phyloP scores from a whole-genome alignment of 2,888 invertebrate species.

The Drosophila neonasuta region DNA sequence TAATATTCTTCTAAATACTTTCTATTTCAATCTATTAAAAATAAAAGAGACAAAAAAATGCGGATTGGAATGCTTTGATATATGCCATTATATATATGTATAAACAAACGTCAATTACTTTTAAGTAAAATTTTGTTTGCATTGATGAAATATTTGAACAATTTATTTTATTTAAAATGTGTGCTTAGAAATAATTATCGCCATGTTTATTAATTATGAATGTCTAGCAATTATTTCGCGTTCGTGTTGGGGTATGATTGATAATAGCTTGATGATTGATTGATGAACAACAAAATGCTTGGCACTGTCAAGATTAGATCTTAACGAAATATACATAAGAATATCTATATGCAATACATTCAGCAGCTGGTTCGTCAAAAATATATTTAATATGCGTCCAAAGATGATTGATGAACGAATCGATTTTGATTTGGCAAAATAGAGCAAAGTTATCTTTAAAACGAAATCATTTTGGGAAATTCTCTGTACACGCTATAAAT shows the following conservation, averaged over 20 bases:
- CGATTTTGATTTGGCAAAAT: slow-evolving; percentile 14
- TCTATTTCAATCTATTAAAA: too few species aligned
- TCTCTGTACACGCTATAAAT: background rate
- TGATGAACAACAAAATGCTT: slow-evolving; percentile 33
- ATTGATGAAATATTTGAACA: background rate
- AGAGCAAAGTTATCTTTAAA: background rate
- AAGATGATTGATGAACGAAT: slow-evolving; percentile 16
- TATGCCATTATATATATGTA: too few species aligned
- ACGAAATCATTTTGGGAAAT: background rate
- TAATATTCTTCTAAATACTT: too few species aligned
- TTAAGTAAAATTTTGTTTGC: too few species aligned
- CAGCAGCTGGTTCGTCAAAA: slow-evolving; percentile 12
- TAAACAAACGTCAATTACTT: too few species aligned
- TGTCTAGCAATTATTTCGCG: background rate
- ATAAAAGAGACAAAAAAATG: too few species aligned
- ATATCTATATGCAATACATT: background rate
- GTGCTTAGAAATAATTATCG: background rate
- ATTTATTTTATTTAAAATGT: background rate
- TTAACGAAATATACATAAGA: background rate
- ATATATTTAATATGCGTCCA: slow-evolving; percentile 6
- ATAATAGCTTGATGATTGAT: slow-evolving; percentile 46
- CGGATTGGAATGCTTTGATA: too few species aligned
- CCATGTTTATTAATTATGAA: slow-evolving; percentile 3
- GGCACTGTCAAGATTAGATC: slow-evolving; percentile 1
- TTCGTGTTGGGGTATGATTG: slow-evolving; percentile 32